phyloP scores from a whole-genome alignment of 2,113 vertebrate species.

The Polypterus bichir region DNA sequence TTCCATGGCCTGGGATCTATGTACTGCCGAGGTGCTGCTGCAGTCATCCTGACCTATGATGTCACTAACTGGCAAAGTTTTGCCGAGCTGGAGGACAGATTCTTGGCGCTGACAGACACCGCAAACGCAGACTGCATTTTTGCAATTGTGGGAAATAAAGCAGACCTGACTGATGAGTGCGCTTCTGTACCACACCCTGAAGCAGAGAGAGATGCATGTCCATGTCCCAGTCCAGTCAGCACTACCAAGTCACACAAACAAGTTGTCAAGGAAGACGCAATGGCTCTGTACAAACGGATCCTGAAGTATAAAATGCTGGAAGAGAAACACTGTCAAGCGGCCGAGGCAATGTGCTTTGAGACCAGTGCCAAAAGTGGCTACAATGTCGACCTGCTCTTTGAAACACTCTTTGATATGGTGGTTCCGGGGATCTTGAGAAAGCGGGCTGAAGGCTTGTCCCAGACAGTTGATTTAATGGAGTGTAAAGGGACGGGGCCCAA shows the following conservation, averaged over 20 bases:
- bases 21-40: constrained; percentile 85
- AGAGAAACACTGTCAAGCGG: constrained; percentile 59
- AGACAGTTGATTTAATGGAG: constrained; percentile 69
- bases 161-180: constrained; percentile 61
- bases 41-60: constrained; percentile 82
- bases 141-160: constrained; percentile 85
- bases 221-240: constrained; percentile 25
- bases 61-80: constrained; percentile 80
- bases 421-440: constrained; percentile 69
- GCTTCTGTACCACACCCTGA: constrained; percentile 19
- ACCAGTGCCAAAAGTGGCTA: constrained; percentile 88
- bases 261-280: constrained; percentile 64
- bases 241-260: constrained; percentile 46
- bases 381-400: constrained; percentile 81
- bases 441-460: constrained; percentile 46
- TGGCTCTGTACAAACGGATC: constrained; percentile 70
- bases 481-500: constrained; percentile 38
- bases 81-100: constrained; percentile 79
- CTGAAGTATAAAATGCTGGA: constrained; percentile 78
- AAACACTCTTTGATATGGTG: constrained; percentile 81
- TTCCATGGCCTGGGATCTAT: constrained; percentile 93
- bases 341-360: constrained; percentile 89
- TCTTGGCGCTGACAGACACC: constrained; percentile 82
- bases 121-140: constrained; percentile 82
- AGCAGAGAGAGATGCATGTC: constrained; percentile 3